Evolutionary conservation across 2,888 invertebrate species (phyloP).

Genomic region (Cryptophagus acutangulus): DNA sequence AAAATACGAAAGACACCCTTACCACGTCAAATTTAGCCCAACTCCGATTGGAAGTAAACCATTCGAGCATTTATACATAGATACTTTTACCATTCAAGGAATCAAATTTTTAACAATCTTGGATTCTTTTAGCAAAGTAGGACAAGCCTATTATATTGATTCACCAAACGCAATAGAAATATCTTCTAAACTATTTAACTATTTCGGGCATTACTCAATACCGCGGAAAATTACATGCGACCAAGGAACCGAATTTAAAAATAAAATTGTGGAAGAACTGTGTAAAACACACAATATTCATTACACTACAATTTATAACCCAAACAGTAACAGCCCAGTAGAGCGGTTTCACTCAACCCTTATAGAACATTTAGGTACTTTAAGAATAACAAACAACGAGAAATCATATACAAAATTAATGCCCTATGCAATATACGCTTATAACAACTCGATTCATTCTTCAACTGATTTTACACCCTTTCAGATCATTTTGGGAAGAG

Average conservation of each 20-base stretch:
- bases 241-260: conserved; percentile 6
- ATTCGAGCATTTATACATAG: conserved; percentile 1
- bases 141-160: not conserved
- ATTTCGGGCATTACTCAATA: not conserved
- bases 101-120: conserved; percentile 5
- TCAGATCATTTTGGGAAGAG: not conserved
- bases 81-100: conserved; percentile 1
- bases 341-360: conserved; percentile 5
- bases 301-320: conserved; percentile 3
- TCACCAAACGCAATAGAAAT: not conserved
- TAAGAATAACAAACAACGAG: not conserved
- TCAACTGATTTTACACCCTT: conserved; percentile 5
- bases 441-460: conserved; percentile 4
- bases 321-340: not conserved
- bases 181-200: not conserved
- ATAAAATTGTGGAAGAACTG: not conserved
- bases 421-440: conserved; percentile 1
- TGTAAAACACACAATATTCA: conserved; percentile 5
- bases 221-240: conserved; percentile 1
- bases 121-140: conserved; percentile 3
- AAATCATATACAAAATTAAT: not conserved
- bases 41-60: conserved; percentile 1
- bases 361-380: conserved; percentile 1
- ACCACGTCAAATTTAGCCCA: not conserved
- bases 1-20: conserved; percentile 1